Evolutionary conservation across 2,888 invertebrate genomes (phyloP).

Genomic region (Andrena camellia): DNA sequence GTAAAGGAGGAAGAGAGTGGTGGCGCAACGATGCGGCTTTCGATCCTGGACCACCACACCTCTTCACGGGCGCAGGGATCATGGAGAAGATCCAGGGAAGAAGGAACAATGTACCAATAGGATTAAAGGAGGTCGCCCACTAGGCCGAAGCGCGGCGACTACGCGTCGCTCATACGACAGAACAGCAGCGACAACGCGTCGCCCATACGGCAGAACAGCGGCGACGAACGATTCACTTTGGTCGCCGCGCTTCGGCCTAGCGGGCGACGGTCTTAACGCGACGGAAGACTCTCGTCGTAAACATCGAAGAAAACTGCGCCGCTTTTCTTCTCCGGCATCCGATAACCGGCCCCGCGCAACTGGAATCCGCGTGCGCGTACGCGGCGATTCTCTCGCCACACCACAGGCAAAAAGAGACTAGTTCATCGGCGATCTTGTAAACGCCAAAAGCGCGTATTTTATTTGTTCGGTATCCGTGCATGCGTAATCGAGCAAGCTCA

Average conservation of each 20-base stretch:
- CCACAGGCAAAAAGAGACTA: not conserved
- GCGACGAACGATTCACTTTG: not conserved
- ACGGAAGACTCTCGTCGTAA: too few relatives aligned
- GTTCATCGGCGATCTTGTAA: not conserved
- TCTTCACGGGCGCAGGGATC: not conserved
- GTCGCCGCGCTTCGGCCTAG: too few relatives aligned
- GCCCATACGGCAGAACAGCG: not conserved
- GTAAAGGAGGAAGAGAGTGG: not conserved
- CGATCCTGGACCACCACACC: conserved; percentile 3
- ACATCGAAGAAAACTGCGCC: not conserved
- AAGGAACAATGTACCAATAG: conserved; percentile 1
- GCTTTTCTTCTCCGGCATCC: conserved; percentile 24
- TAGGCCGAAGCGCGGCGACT: too few relatives aligned
- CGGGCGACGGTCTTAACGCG: too few relatives aligned
- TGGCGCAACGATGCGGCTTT: conserved; percentile 3
- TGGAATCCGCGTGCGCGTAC: conserved; percentile 54
- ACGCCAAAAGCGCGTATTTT: not conserved
- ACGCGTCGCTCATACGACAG: too few relatives aligned
- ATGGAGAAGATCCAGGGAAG: not conserved
- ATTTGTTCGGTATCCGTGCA: not conserved
- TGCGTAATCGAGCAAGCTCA: not conserved
- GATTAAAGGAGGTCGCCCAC: too few relatives aligned
- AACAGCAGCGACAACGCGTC: not conserved
- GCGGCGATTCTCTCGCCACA: conserved; percentile 24
- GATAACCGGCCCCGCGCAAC: conserved; percentile 19